Evolutionary conservation across 2,113 vertebrate species (phyloP).

Genomic region (Myotis davidii): DNA sequence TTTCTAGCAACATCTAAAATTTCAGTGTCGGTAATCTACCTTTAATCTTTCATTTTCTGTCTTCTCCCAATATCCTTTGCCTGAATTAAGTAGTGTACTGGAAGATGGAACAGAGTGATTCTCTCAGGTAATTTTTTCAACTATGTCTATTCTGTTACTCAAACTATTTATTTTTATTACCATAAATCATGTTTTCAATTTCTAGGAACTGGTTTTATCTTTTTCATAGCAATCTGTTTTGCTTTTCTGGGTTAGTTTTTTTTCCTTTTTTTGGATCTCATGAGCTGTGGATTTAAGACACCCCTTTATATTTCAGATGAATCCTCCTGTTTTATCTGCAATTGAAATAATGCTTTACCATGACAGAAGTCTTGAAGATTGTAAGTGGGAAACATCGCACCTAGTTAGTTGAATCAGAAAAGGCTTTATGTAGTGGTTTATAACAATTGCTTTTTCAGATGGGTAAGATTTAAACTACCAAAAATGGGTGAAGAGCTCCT

Average conservation of each 20-base stretch:
- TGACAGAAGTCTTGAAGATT: not conserved
- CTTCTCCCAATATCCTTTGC: not conserved
- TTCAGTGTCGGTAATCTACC: not conserved
- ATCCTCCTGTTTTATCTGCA: not conserved
- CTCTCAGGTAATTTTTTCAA: not conserved
- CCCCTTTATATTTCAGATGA: not conserved
- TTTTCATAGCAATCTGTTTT: constrained; percentile 1
- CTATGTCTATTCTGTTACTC: not conserved
- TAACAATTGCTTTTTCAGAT: constrained; percentile 7
- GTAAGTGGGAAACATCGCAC: not conserved
- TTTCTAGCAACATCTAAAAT: constrained; percentile 16
- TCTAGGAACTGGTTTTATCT: constrained; percentile 1
- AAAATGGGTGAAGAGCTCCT: not conserved
- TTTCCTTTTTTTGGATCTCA: not conserved
- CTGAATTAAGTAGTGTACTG: constrained; percentile 1
- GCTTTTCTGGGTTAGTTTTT: not conserved
- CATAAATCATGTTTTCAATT: constrained; percentile 19
- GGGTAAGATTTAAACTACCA: not conserved
- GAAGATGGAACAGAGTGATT: not conserved
- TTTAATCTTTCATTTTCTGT: constrained; percentile 46
- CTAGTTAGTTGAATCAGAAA: constrained; percentile 1
- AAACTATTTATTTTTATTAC: not conserved
- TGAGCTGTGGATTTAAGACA: not conserved
- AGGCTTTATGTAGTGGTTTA: not conserved
- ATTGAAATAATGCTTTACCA: constrained; percentile 4